Conservation (phyloP, 2,797 vertebrate species). For the Falco berigora region DNA sequence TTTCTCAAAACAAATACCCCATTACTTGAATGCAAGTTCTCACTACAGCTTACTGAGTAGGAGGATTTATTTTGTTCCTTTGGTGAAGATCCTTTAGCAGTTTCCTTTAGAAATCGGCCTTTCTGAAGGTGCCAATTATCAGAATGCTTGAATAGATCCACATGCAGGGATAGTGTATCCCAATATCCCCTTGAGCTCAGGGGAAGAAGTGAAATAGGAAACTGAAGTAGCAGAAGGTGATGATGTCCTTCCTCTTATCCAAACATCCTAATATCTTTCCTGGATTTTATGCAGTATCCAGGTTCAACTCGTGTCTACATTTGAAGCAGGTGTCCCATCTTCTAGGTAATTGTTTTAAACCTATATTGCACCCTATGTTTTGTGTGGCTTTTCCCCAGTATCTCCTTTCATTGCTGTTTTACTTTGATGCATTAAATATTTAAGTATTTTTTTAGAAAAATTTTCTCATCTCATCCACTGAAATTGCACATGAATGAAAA, state of each 20-base stretch:
- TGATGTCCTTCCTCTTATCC: not conserved
- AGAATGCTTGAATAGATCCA: not conserved
- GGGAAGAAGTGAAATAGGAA: not conserved
- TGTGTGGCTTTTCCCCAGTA: not conserved
- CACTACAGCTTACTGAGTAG: not conserved
- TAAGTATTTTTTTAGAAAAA: not conserved
- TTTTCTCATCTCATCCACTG: constrained; percentile 56
- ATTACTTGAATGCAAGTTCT: not conserved
- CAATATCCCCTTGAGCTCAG: not conserved
- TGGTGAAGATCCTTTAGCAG: not conserved
- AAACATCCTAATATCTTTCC: not conserved
- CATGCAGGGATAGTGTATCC: not conserved
- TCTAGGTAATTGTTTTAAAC: not conserved
- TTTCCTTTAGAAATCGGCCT: not conserved
- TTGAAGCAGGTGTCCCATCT: not conserved
- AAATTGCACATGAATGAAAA: constrained; percentile 42
- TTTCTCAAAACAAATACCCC: not conserved
- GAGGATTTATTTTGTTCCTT: not conserved
- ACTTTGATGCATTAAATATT: not conserved
- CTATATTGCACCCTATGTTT: not conserved
- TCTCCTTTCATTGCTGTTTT: not conserved
- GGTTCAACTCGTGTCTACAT: not conserved
- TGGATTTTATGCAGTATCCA: not conserved
- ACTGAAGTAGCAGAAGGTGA: not conserved
- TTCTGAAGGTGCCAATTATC: not conserved